These are phyloP conservation scores for Orientallactaga sibirica DNA, from an alignment of 2,797 vertebrate species.

Conservation along the genomic window DNA sequence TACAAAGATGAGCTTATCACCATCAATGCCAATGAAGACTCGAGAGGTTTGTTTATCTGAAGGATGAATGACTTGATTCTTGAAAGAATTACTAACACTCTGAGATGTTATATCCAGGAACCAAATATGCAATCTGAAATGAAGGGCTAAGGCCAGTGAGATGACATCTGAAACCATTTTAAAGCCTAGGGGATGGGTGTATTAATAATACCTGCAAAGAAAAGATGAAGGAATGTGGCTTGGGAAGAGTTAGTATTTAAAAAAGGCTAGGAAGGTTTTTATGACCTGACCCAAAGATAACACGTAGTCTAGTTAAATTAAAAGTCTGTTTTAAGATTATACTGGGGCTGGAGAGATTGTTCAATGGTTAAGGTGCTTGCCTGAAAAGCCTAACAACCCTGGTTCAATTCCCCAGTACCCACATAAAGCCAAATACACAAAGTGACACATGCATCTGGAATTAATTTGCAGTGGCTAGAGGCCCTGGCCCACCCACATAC, in stretches of 20 bases:
- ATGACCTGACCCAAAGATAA: conserved; percentile 34
- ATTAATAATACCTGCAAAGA: background rate
- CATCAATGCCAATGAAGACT: background rate
- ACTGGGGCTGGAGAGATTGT: background rate
- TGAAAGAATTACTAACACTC: conserved; percentile 34
- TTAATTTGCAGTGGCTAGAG: no score
- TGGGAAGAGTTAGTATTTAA: background rate
- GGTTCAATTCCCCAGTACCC: background rate
- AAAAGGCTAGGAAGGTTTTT: conserved; percentile 38
- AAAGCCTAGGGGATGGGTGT: background rate
- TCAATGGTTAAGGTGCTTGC: background rate
- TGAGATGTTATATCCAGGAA: conserved; percentile 41
- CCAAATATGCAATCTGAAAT: conserved; percentile 20
- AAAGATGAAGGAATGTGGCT: background rate
- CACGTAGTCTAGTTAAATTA: background rate
- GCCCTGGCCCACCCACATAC: no score
- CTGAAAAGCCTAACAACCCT: background rate
- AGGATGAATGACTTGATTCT: conserved; percentile 38
- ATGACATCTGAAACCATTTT: background rate
- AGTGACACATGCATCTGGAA: no score
- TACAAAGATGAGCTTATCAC: background rate
- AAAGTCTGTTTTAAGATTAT: conserved; percentile 42
- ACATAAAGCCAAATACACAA: no score
- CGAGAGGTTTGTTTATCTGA: conserved; percentile 16
- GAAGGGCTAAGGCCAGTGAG: background rate